phyloP scores from a whole-genome alignment of 2,113 vertebrate species.

The Malaclemys terrapin region DNA sequence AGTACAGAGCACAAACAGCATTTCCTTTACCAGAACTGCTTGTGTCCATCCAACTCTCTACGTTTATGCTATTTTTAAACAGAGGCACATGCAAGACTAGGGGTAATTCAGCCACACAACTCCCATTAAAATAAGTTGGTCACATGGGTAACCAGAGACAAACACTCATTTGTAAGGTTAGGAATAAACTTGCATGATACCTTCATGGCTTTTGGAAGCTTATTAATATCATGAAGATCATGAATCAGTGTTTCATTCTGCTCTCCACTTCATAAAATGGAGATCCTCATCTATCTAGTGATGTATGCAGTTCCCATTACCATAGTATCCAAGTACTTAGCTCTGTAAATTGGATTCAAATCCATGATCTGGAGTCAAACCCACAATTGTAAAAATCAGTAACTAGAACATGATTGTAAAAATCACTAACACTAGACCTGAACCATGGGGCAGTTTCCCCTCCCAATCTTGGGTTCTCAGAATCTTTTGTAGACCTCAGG shows the following conservation, averaged over 20 bases:
- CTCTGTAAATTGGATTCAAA: background rate
- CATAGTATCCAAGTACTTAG: background rate
- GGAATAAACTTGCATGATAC: background rate
- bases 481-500: background rate
- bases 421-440: background rate
- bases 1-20: constrained; percentile 54
- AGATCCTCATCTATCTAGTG: background rate
- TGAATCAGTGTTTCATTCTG: background rate
- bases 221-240: background rate
- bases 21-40: constrained; percentile 69
- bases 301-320: background rate
- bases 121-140: background rate
- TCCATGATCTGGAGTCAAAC: background rate
- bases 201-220: background rate
- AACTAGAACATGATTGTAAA: too few species aligned
- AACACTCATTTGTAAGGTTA: background rate
- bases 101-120: background rate
- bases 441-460: background rate
- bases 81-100: background rate
- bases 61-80: constrained; percentile 38
- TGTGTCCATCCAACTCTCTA: constrained; percentile 6
- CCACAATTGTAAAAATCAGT: background rate
- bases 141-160: background rate
- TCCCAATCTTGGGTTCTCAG: background rate
- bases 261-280: background rate